A percentile compares a stretch with the other conserved stretches of the same genome.
Conservation (phyloP, 2,888 invertebrate genomes). For the Xestia ashworthii region DNA sequence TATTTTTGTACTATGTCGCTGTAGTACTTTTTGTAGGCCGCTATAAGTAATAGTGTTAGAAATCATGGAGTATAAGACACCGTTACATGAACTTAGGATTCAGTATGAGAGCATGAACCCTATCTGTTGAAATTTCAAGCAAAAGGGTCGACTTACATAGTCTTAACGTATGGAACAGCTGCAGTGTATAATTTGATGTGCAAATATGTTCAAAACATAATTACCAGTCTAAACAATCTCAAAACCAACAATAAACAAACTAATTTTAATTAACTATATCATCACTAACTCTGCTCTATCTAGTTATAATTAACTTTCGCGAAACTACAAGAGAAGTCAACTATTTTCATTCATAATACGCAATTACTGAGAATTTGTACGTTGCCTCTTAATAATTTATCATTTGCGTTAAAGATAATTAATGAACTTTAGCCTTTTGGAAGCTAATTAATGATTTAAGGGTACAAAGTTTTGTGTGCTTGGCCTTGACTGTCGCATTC, state of each 20-base stretch:
- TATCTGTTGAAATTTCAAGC: background rate
- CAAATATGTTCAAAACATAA: constrained; percentile 1
- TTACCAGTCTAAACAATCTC: constrained; percentile 17
- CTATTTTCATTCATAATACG: constrained; percentile 34
- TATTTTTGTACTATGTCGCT: too few relatives aligned
- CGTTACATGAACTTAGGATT: too few relatives aligned
- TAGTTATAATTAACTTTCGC: constrained; percentile 26
- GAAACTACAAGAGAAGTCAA: constrained; percentile 1
- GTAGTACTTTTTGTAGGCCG: too few relatives aligned
- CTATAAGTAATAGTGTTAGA: too few relatives aligned
- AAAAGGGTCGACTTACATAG: background rate
- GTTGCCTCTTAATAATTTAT: constrained; percentile 15
- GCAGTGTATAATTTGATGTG: background rate
- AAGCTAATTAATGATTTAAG: constrained; percentile 5
- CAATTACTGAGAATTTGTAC: constrained; percentile 15
- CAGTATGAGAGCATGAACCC: background rate
- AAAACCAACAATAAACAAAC: constrained; percentile 7
- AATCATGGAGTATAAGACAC: too few relatives aligned
- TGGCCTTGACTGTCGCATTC: background rate
- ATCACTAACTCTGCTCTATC: background rate
- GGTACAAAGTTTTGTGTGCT: background rate
- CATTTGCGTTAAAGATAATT: constrained; percentile 14
- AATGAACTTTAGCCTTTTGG: background rate
- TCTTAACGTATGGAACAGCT: background rate
- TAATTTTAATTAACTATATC: constrained; percentile 29